These are phyloP conservation scores for Galerucella nymphaeae DNA, from an alignment of 2,888 invertebrate species.

Conservation along the genomic window DNA sequence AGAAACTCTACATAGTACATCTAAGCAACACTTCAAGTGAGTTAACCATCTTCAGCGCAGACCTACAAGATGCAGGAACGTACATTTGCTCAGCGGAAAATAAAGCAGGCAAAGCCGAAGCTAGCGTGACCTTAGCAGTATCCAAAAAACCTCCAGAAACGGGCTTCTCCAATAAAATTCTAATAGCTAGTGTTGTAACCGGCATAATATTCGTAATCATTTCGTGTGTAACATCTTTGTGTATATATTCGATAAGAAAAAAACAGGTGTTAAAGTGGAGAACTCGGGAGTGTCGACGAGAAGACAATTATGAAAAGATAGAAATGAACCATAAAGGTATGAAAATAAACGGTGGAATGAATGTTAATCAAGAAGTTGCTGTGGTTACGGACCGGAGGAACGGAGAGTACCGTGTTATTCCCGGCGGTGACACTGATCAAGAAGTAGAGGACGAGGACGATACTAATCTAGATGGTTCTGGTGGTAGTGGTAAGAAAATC, in stretches of 20 bases:
- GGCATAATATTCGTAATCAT: constrained; percentile 74
- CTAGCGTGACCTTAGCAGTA: constrained; percentile 78
- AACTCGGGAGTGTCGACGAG: constrained; percentile 62
- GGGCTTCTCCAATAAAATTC: constrained; percentile 70
- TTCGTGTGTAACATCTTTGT: constrained; percentile 75
- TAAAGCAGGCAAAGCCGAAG: constrained; percentile 81
- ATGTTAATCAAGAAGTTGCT: constrained; percentile 50
- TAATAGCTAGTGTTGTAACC: constrained; percentile 76
- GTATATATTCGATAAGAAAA: constrained; percentile 71
- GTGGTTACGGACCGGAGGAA: constrained; percentile 68
- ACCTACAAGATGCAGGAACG: constrained; percentile 79
- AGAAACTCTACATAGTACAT: constrained; percentile 75
- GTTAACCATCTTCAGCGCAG: constrained; percentile 78
- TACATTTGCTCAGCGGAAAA: constrained; percentile 85
- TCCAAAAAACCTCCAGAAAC: constrained; percentile 73
- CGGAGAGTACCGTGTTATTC: constrained; percentile 79
- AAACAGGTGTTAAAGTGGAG: constrained; percentile 70
- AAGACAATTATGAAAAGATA: constrained; percentile 83
- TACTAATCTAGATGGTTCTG: constrained; percentile 54
- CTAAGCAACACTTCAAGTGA: constrained; percentile 77
- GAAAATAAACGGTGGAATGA: constrained; percentile 54
- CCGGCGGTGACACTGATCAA: constrained; percentile 71
- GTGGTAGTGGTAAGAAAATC: constrained; percentile 51
- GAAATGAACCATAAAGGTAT: constrained; percentile 74
- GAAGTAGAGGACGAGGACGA: constrained; percentile 72